These are phyloP conservation scores for Phaedon cochleariae DNA, from an alignment of 2,888 invertebrate genomes.

Conservation along the genomic window DNA sequence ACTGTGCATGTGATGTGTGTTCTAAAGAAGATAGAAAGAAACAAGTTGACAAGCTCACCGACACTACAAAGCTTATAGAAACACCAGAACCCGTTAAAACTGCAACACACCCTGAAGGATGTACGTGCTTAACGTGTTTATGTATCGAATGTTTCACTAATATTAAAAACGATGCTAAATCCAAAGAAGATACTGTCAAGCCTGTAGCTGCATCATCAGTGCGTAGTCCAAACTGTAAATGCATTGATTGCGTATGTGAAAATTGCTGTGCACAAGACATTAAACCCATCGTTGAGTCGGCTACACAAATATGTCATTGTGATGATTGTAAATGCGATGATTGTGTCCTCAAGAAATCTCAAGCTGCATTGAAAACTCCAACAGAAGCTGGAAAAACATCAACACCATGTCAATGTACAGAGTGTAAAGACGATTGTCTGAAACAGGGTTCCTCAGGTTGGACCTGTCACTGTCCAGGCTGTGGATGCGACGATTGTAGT, in stretches of 20 bases:
- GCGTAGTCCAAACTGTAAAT: constrained; percentile 13
- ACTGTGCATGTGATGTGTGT: constrained; percentile 35
- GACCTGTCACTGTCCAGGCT: neutral
- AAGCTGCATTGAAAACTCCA: neutral
- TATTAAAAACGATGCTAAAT: neutral
- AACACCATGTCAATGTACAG: constrained; percentile 3
- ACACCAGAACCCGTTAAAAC: neutral
- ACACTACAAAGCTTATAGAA: neutral
- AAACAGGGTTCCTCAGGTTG: neutral
- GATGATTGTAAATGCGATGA: constrained; percentile 30
- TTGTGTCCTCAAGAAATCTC: constrained; percentile 19
- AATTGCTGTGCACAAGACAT: constrained; percentile 8
- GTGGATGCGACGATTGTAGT: neutral
- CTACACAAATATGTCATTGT: constrained; percentile 15
- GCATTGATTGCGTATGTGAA: constrained; percentile 14
- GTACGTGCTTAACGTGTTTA: constrained; percentile 31
- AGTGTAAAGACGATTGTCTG: neutral
- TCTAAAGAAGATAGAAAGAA: constrained; percentile 19
- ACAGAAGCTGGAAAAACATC: neutral
- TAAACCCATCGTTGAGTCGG: neutral
- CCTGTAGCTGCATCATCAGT: neutral
- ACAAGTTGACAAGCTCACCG: neutral
- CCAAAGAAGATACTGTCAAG: neutral
- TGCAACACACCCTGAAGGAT: constrained; percentile 7
- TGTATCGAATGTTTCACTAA: constrained; percentile 29